Base-by-base conservation (phyloP, 92 coral and sea anemone genomes). In the Umimayanthus chanpuru region DNA sequence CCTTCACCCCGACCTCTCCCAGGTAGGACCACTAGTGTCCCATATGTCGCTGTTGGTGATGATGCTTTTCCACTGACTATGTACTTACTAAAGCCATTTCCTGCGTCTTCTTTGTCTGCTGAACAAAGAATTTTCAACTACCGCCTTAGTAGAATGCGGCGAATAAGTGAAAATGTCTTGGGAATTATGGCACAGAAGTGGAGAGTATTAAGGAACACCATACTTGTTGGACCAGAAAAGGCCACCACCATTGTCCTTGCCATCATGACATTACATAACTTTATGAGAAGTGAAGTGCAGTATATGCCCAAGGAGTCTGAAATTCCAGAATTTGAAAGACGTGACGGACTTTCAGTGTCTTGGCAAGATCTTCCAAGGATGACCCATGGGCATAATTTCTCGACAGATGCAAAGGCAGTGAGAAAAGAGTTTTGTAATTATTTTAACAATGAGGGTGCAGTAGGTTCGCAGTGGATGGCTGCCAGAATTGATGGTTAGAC, bases 1-100 rank as follows among this genome's bases (percentile, higher is more conserved):
- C 92, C 90, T 9, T 81, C 91, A 66, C 89, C 89, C 39, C 81
- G 77, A 78, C 92, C 92, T 39, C 90, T 90, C 39, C 92, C 94
- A 58, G 89, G 89, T 55, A 76, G 92, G 73, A 65, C 43, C 28
- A 36, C 9, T 2, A 66, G 82, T 56, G 83, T 53, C 8, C 83
- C 83, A 9, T 58, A 58, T 82, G 77, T 74, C 41, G 91, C 88
- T 75, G 80, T 89, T 49, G 89, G 89, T 39, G 82, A 74, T 85
- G 73, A 85, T 75, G 89, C 89, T 3, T 85, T 85, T 29, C 72
- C 89, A 10, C 44, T 85, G 0, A 85, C 89, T 4, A 73, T 2
- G 10, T 85, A 26, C 72, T 10, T 76, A 30, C 76, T 89, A 47
- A 89, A 74, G 73, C 91, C 88, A 74, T 89, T 82, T 81, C 91